These are phyloP conservation scores for Agonopterix arenella DNA, from an alignment of 2,888 invertebrate species.

Conservation along the genomic window DNA sequence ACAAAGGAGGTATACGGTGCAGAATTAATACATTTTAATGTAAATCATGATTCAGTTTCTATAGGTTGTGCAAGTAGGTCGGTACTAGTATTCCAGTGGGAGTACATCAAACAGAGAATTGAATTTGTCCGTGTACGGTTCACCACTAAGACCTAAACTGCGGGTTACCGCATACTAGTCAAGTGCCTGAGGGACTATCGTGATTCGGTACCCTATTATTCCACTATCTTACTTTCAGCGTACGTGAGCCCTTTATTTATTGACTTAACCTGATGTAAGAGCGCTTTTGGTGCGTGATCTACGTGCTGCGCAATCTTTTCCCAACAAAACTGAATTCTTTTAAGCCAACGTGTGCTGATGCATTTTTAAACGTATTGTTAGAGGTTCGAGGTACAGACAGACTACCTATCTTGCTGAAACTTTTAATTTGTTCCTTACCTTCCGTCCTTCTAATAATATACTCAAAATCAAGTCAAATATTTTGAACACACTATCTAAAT, in stretches of 20 bases:
- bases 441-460: too few relatives aligned
- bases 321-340: conserved; percentile 30
- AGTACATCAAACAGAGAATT: conserved; percentile 26
- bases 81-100: conserved; percentile 10
- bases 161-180: conserved; percentile 41
- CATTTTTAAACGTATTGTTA: conserved; percentile 9
- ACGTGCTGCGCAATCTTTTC: conserved; percentile 30
- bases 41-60: conserved; percentile 22
- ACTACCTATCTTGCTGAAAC: too few relatives aligned
- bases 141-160: conserved; percentile 37
- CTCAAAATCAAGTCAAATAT: too few relatives aligned
- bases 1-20: background rate
- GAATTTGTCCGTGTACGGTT: conserved; percentile 32
- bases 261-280: conserved; percentile 38
- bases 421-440: too few relatives aligned
- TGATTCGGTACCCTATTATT: conserved; percentile 48
- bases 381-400: too few relatives aligned
- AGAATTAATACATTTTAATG: background rate
- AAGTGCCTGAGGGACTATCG: conserved; percentile 36
- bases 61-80: conserved; percentile 17
- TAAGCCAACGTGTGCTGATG: conserved; percentile 21
- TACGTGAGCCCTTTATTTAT: conserved; percentile 52
- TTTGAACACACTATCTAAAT: too few relatives aligned
- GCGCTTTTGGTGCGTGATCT: conserved; percentile 31
- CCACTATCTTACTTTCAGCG: conserved; percentile 39